Conservation (phyloP, 2,888 invertebrate species). For the Labia minor region DNA sequence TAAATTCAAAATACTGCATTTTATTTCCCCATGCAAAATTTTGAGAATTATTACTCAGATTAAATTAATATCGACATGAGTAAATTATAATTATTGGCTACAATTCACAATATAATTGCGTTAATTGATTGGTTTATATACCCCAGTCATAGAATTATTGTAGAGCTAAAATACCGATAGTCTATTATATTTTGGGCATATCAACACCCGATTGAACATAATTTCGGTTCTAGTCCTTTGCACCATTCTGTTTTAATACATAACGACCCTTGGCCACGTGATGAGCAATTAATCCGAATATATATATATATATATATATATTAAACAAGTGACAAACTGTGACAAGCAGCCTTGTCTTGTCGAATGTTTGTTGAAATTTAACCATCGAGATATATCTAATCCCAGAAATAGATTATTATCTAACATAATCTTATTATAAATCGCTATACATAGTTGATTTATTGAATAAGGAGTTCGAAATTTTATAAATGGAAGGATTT, state of each 20-base stretch:
- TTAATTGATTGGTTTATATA: conserved; percentile 3
- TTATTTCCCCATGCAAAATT: neutral
- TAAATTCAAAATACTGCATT: no score
- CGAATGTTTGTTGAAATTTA: neutral
- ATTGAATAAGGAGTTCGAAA: no score
- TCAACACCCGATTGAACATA: no score
- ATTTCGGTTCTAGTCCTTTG: no score
- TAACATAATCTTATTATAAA: neutral
- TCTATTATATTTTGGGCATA: conserved; percentile 1
- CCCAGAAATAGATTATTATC: neutral
- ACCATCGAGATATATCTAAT: neutral
- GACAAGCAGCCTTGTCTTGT: neutral
- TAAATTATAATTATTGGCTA: conserved; percentile 13
- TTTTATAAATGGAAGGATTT: no score
- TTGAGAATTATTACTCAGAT: conserved; percentile 2
- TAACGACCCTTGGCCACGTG: neutral
- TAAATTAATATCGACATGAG: conserved; percentile 6
- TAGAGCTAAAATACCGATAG: neutral
- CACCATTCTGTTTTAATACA: neutral
- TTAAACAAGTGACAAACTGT: neutral
- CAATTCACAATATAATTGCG: conserved; percentile 1
- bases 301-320: neutral
- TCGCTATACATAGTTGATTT: neutral
- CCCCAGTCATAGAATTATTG: conserved; percentile 7
- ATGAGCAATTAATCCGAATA: neutral